A percentile compares a stretch with the other conserved stretches of the same genome.
These are phyloP conservation scores for Pogoniulus pusillus DNA, from an alignment of 2,797 vertebrate genomes.

Conservation along the genomic window DNA sequence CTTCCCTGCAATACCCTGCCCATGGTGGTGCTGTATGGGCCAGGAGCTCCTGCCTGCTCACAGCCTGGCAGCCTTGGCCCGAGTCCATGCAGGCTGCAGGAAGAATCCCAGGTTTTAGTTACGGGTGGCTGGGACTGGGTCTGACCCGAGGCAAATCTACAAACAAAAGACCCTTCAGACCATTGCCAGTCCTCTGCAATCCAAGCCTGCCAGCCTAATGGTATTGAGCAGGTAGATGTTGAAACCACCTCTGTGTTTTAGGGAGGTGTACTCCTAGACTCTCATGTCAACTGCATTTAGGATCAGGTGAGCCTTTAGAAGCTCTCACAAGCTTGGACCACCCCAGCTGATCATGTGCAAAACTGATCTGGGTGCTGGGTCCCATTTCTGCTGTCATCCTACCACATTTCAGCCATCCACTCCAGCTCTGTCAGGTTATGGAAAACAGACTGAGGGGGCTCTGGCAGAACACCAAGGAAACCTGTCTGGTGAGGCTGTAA, in stretches of 20 bases:
- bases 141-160: not conserved
- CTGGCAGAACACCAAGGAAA: not conserved
- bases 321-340: not conserved
- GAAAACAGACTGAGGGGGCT: not conserved
- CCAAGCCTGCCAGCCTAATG: not conserved
- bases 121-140: not conserved
- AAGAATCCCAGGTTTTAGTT: not conserved
- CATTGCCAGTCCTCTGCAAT: not conserved
- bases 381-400: no score
- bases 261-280: no score
- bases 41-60: not conserved
- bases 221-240: not conserved
- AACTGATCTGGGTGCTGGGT: slow-evolving; percentile 27
- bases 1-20: not conserved
- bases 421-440: no score
- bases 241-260: not conserved
- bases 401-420: not conserved
- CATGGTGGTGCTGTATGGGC: not conserved
- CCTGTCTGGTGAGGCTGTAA: no score
- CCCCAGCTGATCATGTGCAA: not conserved
- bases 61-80: not conserved
- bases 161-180: not conserved
- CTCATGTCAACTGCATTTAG: not conserved
- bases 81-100: not conserved
- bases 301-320: slow-evolving; percentile 19